Evolutionary conservation across 2,797 vertebrate species (phyloP).

Genomic region (Chelmon rostratus): DNA sequence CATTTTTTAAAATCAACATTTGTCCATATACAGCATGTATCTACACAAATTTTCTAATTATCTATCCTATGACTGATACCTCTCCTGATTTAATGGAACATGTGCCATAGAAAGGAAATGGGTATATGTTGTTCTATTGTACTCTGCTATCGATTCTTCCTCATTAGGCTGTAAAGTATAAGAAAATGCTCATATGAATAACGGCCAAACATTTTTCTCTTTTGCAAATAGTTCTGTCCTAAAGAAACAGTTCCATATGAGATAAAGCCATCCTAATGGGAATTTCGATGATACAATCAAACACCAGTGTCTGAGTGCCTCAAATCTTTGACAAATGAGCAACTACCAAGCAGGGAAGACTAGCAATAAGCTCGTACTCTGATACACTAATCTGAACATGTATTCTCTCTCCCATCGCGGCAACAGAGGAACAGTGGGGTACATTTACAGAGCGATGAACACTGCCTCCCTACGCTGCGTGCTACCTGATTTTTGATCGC

Average conservation of each 20-base stretch:
- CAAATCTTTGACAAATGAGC: conserved; percentile 24
- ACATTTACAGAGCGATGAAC: conserved; percentile 18
- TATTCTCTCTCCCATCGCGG: conserved; percentile 8
- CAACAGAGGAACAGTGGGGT: conserved; percentile 10
- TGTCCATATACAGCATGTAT: not conserved
- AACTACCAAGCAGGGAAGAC: conserved; percentile 19
- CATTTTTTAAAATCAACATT: not conserved
- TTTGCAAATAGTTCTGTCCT: conserved; percentile 6
- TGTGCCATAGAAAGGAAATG: not conserved
- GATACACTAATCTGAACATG: conserved; percentile 37
- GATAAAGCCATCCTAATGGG: not conserved
- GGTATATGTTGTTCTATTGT: conserved; percentile 2
- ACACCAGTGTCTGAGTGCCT: not conserved
- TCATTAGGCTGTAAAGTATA: not conserved
- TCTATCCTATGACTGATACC: not conserved
- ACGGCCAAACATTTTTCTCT: not conserved
- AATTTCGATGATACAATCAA: conserved; percentile 22
- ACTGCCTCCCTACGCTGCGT: not conserved
- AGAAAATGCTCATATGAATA: not conserved
- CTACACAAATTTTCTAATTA: not conserved
- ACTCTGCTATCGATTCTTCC: not conserved
- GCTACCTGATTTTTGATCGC: conserved; percentile 23
- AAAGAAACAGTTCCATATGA: not conserved
- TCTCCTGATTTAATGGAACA: conserved; percentile 13
- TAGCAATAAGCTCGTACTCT: not conserved